These are phyloP conservation scores for Troglohyphantes excavatus DNA, from an alignment of 2,888 invertebrate species.

Conservation along the genomic window DNA sequence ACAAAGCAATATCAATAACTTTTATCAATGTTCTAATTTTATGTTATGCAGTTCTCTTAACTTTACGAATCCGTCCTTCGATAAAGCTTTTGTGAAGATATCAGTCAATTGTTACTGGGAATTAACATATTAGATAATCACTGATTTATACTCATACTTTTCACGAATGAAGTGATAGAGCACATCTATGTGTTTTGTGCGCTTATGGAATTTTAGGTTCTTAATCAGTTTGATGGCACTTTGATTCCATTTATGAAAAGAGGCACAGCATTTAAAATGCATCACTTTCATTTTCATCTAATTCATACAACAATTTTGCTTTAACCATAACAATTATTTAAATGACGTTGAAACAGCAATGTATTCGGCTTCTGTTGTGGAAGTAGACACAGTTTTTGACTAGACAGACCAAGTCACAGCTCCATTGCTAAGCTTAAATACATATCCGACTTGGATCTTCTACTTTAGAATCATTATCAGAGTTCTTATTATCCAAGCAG, in stretches of 20 bases:
- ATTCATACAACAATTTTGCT: constrained; percentile 80
- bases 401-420: constrained; percentile 38
- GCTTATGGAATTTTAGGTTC: constrained; percentile 79
- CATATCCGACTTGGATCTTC: too few species aligned
- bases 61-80: too few species aligned
- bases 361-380: constrained; percentile 72
- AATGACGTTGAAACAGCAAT: constrained; percentile 80
- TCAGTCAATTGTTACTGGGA: background rate
- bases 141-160: constrained; percentile 80
- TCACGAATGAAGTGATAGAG: constrained; percentile 79
- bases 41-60: too few species aligned
- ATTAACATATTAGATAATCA: background rate
- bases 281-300: too few species aligned
- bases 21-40: too few species aligned
- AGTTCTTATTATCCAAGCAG: too few species aligned
- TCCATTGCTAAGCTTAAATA: constrained; percentile 28
- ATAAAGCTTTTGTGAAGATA: background rate
- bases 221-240: constrained; percentile 79
- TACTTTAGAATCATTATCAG: too few species aligned
- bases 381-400: constrained; percentile 79
- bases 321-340: constrained; percentile 81
- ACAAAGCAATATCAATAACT: too few species aligned
- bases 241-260: constrained; percentile 79
- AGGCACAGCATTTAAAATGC: background rate
- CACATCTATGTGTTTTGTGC: constrained; percentile 80